These are phyloP conservation scores for Hippocampus abdominalis DNA, from an alignment of 2,113 vertebrate genomes.

Conservation along the genomic window DNA sequence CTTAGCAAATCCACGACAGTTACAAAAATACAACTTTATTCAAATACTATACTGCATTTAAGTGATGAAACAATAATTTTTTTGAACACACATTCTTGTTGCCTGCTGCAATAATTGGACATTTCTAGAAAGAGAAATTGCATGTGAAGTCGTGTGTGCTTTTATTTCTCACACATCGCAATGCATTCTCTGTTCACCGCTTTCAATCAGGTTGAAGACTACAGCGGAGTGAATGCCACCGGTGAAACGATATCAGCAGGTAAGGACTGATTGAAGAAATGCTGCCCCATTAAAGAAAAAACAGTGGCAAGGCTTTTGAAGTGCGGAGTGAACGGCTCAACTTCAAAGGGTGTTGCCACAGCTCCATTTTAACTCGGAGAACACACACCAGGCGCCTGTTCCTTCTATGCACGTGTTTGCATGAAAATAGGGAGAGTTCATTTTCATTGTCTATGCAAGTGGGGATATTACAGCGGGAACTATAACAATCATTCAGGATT, in stretches of 20 bases:
- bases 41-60: slow-evolving; percentile 5
- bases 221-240: slow-evolving; percentile 49
- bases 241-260: slow-evolving; percentile 62
- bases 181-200: slow-evolving; percentile 11
- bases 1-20: background rate
- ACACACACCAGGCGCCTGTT: slow-evolving; percentile 9
- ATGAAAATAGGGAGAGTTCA: slow-evolving; percentile 28
- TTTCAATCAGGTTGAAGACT: slow-evolving; percentile 44
- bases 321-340: slow-evolving; percentile 54
- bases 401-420: slow-evolving; percentile 29
- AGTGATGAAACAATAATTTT: background rate
- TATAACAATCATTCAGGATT: background rate
- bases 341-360: slow-evolving; percentile 67
- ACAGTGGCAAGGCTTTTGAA: slow-evolving; percentile 58
- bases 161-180: slow-evolving; percentile 26
- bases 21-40: slow-evolving; percentile 9
- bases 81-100: slow-evolving; percentile 18
- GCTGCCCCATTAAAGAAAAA: slow-evolving; percentile 48
- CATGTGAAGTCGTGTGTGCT: slow-evolving; percentile 23
- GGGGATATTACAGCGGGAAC: background rate
- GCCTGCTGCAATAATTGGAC: slow-evolving; percentile 26
- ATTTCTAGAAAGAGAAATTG: slow-evolving; percentile 19
- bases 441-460: slow-evolving; percentile 11
- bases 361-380: slow-evolving; percentile 56
- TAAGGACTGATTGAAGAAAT: slow-evolving; percentile 26